Evolutionary conservation across 1,140 invertebrate genomes (phyloP), one percentile per base, ranked within the genome.

Genomic region (Drosophila teissieri): DNA sequence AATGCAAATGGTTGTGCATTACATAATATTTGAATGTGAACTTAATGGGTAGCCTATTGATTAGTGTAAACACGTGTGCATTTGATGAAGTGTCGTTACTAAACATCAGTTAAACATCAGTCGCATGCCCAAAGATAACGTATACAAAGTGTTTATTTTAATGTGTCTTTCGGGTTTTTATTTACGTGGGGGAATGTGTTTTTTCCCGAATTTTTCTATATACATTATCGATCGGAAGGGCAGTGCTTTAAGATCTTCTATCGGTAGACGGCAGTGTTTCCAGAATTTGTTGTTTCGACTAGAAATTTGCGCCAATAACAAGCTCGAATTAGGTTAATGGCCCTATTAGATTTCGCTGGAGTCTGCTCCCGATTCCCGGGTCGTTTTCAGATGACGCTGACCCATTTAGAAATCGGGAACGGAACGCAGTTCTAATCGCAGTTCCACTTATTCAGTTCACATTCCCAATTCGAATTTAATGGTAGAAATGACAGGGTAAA

Each of bases 301-400:
- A 54, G 24, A 24, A 31, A 31, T 22, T 2, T 6, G 36, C 51
- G n/a, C 53, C 52, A 51, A 62, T 56, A 78, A 63, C 61, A 61
- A 19, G 19, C 34, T 2, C 11, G 31, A 81, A 69, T 74, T 83
- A 46, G 80, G 74, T 78, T 74, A 65, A 74, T 67, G 74, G 51
- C 68, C 63, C 46, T 31, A 69, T 74, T 78, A 39, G 3, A 15
- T 36, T 49, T 19, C 64, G 24, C 12, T 27, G 19, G 17, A 48
- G 36, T 70, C 65, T 70, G 67, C 67, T 70, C 51, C 64, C 68
- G 52, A 48, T 44, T 52, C 37, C 61, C 60, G 67, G 64, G 64
- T 70, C 67, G 68, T 10, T 40, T 36, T 8, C 3, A 42, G 44
- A 70, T 75, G 80, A 78, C 75, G 70, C 70, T 78, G 80, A 70